Evolutionary conservation across 2,888 invertebrate species (phyloP).

Genomic region (Mechanitis mazaeus): DNA sequence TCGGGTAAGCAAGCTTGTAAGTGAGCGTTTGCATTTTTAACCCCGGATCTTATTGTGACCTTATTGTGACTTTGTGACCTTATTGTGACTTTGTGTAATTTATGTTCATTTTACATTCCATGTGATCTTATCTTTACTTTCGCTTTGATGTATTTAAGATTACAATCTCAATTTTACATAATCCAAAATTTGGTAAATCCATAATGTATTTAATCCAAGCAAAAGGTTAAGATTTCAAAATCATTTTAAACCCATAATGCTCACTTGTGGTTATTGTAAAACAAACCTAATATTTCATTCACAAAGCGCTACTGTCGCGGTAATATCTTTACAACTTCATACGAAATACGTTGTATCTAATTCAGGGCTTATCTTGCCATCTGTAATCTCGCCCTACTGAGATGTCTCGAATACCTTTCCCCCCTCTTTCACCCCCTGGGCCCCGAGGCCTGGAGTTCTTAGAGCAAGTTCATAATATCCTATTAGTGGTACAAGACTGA

Average conservation of each 20-base stretch:
- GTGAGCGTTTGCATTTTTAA: conserved; percentile 7
- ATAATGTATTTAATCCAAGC: not conserved
- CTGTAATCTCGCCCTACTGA: conserved; percentile 65
- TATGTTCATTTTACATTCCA: not conserved
- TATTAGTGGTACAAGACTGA: conserved; percentile 62
- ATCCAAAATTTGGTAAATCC: not conserved
- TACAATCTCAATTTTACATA: conserved; percentile 1
- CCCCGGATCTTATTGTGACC: not conserved
- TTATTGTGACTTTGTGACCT: not conserved
- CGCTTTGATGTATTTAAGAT: not conserved
- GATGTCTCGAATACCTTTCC: conserved; percentile 59
- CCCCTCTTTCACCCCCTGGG: conserved; percentile 26
- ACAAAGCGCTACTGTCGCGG: conserved; percentile 57
- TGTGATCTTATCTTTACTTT: not conserved
- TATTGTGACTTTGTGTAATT: not conserved
- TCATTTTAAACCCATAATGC: conserved; percentile 33
- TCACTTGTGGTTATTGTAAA: conserved; percentile 49
- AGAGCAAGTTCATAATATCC: conserved; percentile 72
- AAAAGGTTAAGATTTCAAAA: conserved; percentile 10
- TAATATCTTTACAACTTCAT: conserved; percentile 70
- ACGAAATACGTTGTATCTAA: conserved; percentile 74
- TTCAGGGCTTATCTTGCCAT: conserved; percentile 74
- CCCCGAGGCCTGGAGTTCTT: conserved; percentile 53
- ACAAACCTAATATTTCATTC: conserved; percentile 66
- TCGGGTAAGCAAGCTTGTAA: conserved; percentile 30